A percentile compares a stretch with the other conserved stretches of the same genome.
Evolutionary conservation across 2,113 vertebrate genomes (phyloP).

Genomic region (Gasterosteus nipponicus): DNA sequence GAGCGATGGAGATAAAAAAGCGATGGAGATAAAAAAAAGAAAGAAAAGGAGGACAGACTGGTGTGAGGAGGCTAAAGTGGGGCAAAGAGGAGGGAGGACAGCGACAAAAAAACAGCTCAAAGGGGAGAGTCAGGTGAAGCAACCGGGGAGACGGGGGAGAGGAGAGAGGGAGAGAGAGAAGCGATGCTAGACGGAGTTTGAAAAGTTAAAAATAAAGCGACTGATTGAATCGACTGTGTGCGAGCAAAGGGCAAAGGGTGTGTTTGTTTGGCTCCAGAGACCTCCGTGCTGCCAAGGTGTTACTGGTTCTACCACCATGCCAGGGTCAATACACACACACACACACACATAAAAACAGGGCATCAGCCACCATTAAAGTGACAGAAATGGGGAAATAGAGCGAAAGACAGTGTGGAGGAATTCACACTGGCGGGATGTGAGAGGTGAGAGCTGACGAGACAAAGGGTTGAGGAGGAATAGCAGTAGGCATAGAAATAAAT

Average conservation of each 20-base stretch:
- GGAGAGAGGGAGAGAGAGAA: conserved; percentile 5
- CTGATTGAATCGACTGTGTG: conserved; percentile 48
- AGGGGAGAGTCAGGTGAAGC: conserved; percentile 33
- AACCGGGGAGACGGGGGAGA: conserved; percentile 6
- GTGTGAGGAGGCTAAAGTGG: conserved; percentile 48
- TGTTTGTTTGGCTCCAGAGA: conserved; percentile 56
- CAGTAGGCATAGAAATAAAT: conserved; percentile 20
- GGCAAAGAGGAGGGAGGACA: conserved; percentile 50
- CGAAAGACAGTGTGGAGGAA: conserved; percentile 1
- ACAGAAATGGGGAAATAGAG: background rate
- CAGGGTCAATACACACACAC: conserved; percentile 52
- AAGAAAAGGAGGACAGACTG: conserved; percentile 21
- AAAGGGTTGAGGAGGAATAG: conserved; percentile 11
- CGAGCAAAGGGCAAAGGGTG: conserved; percentile 1
- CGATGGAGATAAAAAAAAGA: conserved; percentile 28
- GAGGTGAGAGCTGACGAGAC: conserved; percentile 30
- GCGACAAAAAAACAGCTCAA: conserved; percentile 30
- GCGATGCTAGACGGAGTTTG: conserved; percentile 22
- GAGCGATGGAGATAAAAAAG: conserved; percentile 27
- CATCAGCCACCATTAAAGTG: conserved; percentile 34
- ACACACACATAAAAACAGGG: conserved; percentile 38
- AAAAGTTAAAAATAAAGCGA: conserved; percentile 69
- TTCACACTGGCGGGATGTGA: conserved; percentile 5
- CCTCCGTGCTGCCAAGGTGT: conserved; percentile 70
- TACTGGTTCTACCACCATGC: conserved; percentile 53